These are phyloP conservation scores for Fabriciana adippe DNA, from an alignment of 2,888 invertebrate species.

Conservation along the genomic window DNA sequence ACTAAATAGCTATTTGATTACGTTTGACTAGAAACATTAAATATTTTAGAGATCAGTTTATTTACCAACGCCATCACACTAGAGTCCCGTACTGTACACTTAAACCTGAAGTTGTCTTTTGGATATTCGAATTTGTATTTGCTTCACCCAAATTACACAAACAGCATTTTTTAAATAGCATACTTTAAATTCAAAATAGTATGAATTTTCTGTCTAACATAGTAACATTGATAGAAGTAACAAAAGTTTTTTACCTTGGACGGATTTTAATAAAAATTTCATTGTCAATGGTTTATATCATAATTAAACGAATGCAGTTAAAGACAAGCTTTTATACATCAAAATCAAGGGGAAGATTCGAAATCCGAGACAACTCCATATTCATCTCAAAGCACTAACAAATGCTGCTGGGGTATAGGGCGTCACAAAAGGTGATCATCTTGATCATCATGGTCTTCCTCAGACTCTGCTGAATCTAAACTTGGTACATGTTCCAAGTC, in stretches of 20 bases:
- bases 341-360: constrained; percentile 20
- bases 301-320: not conserved
- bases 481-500: constrained; percentile 75
- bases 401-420: constrained; percentile 68
- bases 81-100: constrained; percentile 39
- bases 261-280: constrained; percentile 16
- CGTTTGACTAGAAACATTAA: constrained; percentile 76
- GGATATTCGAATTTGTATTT: constrained; percentile 17
- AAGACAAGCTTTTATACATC: not conserved
- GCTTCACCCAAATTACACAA: too few species aligned
- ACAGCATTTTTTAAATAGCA: not conserved
- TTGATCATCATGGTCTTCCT: constrained; percentile 72
- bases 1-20: constrained; percentile 61
- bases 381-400: constrained; percentile 73
- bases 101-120: constrained; percentile 43
- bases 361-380: constrained; percentile 53
- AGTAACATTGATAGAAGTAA: not conserved
- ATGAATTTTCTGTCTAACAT: too few species aligned
- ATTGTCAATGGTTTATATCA: not conserved
- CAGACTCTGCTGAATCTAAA: constrained; percentile 73
- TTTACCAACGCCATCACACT: constrained; percentile 38
- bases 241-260: constrained; percentile 2
- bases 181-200: too few species aligned
- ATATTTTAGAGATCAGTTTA: constrained; percentile 66
- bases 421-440: constrained; percentile 82